These are phyloP conservation scores for Nephrotoma appendiculata DNA, from an alignment of 2,888 invertebrate genomes.

Conservation along the genomic window DNA sequence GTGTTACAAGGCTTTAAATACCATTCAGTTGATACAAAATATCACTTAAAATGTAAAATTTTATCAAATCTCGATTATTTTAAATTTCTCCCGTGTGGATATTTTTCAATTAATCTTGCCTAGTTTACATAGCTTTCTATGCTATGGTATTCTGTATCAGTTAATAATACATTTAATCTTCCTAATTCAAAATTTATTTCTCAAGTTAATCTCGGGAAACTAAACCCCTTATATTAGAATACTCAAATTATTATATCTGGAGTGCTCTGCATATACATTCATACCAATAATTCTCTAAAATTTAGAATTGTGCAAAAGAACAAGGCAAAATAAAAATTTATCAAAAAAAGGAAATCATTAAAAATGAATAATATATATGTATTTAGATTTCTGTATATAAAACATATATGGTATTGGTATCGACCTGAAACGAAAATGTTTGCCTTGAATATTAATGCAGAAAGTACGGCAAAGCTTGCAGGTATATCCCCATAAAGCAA, in stretches of 20 bases:
- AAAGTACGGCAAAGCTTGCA: not conserved
- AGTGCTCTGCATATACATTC: not conserved
- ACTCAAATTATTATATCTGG: not conserved
- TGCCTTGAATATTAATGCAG: not conserved
- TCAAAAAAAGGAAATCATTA: not conserved
- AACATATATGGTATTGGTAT: not conserved
- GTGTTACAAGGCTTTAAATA: too few species aligned
- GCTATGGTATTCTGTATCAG: too few species aligned
- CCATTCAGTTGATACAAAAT: too few species aligned
- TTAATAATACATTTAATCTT: too few species aligned
- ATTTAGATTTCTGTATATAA: not conserved
- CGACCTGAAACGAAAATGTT: not conserved
- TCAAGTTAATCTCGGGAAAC: too few species aligned
- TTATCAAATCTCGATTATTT: too few species aligned
- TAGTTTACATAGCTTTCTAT: too few species aligned
- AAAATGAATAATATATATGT: not conserved
- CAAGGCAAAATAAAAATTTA: not conserved
- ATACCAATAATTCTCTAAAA: not conserved
- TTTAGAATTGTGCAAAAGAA: not conserved
- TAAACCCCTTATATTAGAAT: not conserved
- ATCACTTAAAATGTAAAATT: too few species aligned
- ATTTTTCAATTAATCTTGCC: too few species aligned
- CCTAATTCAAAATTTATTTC: too few species aligned
- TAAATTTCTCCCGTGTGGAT: too few species aligned
- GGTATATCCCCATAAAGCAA: not conserved